Conservation (phyloP, 1,140 invertebrate genomes). For the Euura saliciscinereae region DNA sequence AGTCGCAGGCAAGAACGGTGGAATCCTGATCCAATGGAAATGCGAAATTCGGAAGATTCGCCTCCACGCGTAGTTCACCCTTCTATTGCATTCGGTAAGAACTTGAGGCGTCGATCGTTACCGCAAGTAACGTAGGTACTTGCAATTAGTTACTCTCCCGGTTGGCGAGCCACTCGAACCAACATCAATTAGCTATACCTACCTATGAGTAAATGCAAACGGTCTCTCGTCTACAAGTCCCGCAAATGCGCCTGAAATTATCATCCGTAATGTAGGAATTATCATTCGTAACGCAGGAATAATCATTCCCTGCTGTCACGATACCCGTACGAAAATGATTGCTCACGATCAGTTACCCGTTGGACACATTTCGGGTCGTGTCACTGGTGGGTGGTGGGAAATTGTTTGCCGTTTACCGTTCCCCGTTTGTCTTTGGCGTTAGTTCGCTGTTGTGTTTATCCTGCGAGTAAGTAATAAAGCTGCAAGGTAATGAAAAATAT, state of each 20-base stretch:
- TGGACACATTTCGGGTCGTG: neutral
- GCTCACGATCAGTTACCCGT: neutral
- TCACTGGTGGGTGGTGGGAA: neutral
- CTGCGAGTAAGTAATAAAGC: neutral
- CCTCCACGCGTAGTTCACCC: too few relatives aligned
- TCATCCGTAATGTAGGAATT: neutral
- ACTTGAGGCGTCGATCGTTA: too few relatives aligned
- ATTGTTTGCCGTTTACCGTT: neutral
- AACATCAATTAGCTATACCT: neutral
- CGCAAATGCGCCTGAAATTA: neutral
- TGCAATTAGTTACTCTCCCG: too few relatives aligned
- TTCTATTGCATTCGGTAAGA: too few relatives aligned
- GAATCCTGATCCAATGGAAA: too few relatives aligned
- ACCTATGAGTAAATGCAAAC: neutral
- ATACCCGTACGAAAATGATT: neutral
- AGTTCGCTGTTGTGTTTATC: neutral
- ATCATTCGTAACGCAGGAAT: neutral
- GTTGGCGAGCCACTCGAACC: too few relatives aligned
- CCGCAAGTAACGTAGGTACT: too few relatives aligned
- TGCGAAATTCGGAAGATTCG: too few relatives aligned
- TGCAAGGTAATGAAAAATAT: neutral
- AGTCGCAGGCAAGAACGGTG: too few relatives aligned
- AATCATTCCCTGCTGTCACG: neutral
- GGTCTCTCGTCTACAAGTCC: neutral
- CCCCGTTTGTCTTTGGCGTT: neutral